A percentile compares a stretch with the other conserved stretches of the same genome.
phyloP scores from a whole-genome alignment of 2,888 invertebrate genomes.

The Cerastis rubricosa region DNA sequence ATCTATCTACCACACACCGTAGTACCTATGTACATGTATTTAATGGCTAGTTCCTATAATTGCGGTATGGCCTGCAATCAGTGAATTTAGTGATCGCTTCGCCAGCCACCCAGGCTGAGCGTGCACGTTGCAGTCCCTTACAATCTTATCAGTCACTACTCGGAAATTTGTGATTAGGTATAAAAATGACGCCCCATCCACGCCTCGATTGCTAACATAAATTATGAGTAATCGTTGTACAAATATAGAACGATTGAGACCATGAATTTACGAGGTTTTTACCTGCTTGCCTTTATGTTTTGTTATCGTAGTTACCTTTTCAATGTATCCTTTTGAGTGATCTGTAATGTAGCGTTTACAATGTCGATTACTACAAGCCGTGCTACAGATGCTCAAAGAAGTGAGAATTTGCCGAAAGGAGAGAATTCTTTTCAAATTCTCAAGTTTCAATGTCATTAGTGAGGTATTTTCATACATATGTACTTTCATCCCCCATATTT shows the following conservation, averaged over 20 bases:
- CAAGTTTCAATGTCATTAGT: not conserved
- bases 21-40: not conserved
- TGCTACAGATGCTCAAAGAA: not conserved
- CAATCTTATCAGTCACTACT: slow-evolving; percentile 48
- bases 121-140: slow-evolving; percentile 8
- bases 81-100: not conserved
- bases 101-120: slow-evolving; percentile 9
- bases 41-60: not conserved
- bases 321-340: slow-evolving; percentile 4
- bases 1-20: not conserved
- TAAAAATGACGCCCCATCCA: slow-evolving; percentile 18
- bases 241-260: slow-evolving; percentile 4
- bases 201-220: slow-evolving; percentile 15
- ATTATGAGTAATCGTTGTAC: slow-evolving; percentile 23
- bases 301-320: slow-evolving; percentile 4
- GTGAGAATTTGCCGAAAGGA: not conserved
- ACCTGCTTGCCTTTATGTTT: not conserved
- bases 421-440: not conserved
- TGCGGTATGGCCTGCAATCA: not conserved
- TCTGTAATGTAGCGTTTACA: not conserved
- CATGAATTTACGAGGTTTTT: not conserved
- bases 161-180: slow-evolving; percentile 41
- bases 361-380: not conserved
- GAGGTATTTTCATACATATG: not conserved
- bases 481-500: not conserved